Percentiles rank a stretch among this genome's conserved stretches.
These are phyloP conservation scores for Tupaia tana DNA, from an alignment of 2,113 vertebrate genomes.

Conservation along the genomic window DNA sequence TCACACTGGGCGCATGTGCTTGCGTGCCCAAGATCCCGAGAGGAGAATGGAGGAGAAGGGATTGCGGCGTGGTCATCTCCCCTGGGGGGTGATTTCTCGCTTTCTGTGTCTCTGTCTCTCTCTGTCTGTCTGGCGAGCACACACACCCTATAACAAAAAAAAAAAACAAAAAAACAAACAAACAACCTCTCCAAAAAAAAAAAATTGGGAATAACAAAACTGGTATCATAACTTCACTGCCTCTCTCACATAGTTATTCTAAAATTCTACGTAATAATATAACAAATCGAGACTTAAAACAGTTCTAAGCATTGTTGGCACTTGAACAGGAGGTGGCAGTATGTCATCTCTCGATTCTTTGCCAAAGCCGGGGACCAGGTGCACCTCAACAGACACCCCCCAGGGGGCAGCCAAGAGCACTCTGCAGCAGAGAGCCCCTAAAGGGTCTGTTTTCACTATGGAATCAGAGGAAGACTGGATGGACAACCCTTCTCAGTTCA, in stretches of 20 bases:
- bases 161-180: too few relatives aligned
- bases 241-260: background rate
- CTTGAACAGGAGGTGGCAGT: slow-evolving; percentile 18
- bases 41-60: too few relatives aligned
- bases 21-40: too few relatives aligned
- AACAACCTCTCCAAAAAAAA: too few relatives aligned
- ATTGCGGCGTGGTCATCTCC: too few relatives aligned
- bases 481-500: background rate
- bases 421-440: background rate
- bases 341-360: background rate
- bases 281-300: background rate
- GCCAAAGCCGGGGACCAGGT: background rate
- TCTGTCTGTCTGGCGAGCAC: too few relatives aligned
- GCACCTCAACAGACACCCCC: rapidly evolving
- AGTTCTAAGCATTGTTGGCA: background rate
- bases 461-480: background rate
- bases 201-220: background rate
- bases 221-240: background rate
- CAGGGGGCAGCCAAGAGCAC: background rate
- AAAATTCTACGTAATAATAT: background rate
- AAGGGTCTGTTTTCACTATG: background rate
- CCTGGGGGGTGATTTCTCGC: too few relatives aligned
- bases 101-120: too few relatives aligned
- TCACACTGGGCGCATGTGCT: too few relatives aligned
- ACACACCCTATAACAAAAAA: too few relatives aligned